phyloP scores from a whole-genome alignment of 2,113 vertebrate genomes.

The Rhinolophus sinicus region DNA sequence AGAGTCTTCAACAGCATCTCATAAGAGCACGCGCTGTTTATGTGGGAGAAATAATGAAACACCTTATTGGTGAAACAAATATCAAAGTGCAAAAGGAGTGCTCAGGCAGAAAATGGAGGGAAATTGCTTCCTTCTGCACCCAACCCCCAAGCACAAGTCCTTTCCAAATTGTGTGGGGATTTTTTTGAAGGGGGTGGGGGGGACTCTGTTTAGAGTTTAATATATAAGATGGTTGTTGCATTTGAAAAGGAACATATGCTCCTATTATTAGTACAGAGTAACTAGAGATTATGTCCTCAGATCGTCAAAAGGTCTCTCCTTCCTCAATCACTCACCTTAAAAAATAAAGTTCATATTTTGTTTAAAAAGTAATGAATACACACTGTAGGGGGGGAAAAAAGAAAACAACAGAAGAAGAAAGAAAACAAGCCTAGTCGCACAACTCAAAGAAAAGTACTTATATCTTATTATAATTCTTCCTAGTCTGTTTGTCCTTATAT shows the following conservation, averaged over 20 bases:
- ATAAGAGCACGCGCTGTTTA: slow-evolving; percentile 3
- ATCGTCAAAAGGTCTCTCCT: neutral
- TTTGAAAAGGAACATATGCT: neutral
- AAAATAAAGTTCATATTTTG: slow-evolving; percentile 33
- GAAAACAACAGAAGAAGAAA: neutral
- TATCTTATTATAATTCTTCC: slow-evolving; percentile 11
- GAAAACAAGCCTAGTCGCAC: neutral
- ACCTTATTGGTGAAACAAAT: slow-evolving; percentile 63
- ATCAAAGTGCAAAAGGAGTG: slow-evolving; percentile 31
- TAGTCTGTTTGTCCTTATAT: neutral
- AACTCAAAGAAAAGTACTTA: neutral
- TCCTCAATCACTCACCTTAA: neutral
- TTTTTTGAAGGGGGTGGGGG: too few relatives aligned
- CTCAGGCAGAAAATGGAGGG: neutral
- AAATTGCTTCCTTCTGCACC: slow-evolving; percentile 37
- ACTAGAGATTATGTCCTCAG: neutral
- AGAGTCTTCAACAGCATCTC: neutral
- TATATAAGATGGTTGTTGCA: neutral
- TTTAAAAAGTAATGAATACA: slow-evolving; percentile 28
- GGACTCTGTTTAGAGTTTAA: slow-evolving; percentile 1
- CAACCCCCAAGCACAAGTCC: neutral
- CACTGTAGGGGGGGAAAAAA: neutral
- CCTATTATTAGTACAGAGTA: neutral
- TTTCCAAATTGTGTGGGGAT: neutral
- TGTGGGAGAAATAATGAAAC: slow-evolving; percentile 69